Evolutionary conservation across 2,888 invertebrate genomes (phyloP).

Genomic region (Andrena praecox): DNA sequence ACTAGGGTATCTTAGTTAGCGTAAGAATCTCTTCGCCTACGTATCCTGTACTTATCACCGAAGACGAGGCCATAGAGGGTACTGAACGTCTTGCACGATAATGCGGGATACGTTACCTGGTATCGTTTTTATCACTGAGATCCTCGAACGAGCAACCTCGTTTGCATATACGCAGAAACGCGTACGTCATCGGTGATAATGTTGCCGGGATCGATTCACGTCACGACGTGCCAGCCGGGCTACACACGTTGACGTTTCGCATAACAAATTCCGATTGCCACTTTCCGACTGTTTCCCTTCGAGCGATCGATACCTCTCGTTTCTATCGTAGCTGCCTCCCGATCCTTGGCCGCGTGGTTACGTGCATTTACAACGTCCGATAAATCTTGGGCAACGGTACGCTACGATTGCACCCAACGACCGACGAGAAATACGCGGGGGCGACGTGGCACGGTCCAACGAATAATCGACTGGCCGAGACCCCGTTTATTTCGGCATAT

Average conservation of each 20-base stretch:
- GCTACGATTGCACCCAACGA: constrained; percentile 2
- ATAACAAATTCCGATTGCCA: constrained; percentile 68
- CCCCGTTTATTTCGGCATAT: constrained; percentile 67
- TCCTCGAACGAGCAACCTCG: constrained; percentile 60
- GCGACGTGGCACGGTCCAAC: constrained; percentile 7
- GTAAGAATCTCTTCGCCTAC: too few species aligned
- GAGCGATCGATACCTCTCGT: constrained; percentile 61
- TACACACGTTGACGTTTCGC: constrained; percentile 63
- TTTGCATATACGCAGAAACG: constrained; percentile 57
- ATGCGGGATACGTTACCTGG: constrained; percentile 56
- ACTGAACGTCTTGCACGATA: not conserved
- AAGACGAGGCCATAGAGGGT: not conserved
- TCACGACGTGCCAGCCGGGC: constrained; percentile 57
- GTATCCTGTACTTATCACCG: too few species aligned
- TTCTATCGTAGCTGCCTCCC: constrained; percentile 28
- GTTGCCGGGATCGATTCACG: constrained; percentile 67
- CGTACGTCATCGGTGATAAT: constrained; percentile 70
- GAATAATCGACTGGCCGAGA: constrained; percentile 42
- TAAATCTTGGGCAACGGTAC: constrained; percentile 20
- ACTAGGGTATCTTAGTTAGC: too few species aligned
- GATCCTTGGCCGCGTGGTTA: constrained; percentile 18
- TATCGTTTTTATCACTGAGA: constrained; percentile 45
- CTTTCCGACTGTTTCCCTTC: constrained; percentile 63
- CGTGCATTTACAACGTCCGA: constrained; percentile 21
- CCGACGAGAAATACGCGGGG: constrained; percentile 16